Percentiles rank a stretch among this genome's conserved stretches.
phyloP scores from a whole-genome alignment of 2,113 vertebrate species.

The Otolemur garnettii region DNA sequence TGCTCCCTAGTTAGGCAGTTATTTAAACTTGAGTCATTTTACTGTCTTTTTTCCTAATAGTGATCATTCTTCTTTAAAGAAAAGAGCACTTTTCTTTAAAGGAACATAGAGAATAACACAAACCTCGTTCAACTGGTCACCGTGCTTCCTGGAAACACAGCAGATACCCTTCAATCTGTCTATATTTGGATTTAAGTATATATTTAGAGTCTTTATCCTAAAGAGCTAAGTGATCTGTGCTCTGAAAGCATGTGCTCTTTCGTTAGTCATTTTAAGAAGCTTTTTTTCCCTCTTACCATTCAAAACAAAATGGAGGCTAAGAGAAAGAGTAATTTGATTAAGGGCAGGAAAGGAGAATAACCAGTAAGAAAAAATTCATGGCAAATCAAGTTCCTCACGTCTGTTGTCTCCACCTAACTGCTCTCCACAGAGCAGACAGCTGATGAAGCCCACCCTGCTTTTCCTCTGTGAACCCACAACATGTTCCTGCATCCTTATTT shows the following conservation, averaged over 20 bases:
- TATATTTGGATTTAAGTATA: conserved; percentile 48
- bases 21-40: conserved; percentile 70
- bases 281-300: background rate
- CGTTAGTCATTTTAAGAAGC: conserved; percentile 58
- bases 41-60: conserved; percentile 53
- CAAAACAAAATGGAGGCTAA: background rate
- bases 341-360: background rate
- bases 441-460: background rate
- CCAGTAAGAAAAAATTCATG: background rate
- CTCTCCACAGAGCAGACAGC: background rate
- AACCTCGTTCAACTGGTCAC: conserved; percentile 5
- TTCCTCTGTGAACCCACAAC: background rate
- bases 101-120: background rate
- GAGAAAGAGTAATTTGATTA: conserved; percentile 40
- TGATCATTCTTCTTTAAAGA: conserved; percentile 22
- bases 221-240: background rate
- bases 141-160: conserved; percentile 33
- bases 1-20: conserved; percentile 68
- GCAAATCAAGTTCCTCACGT: background rate
- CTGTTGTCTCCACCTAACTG: background rate
- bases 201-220: conserved; percentile 54
- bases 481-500: background rate
- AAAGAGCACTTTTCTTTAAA: background rate
- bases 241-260: conserved; percentile 31
- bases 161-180: background rate